Evolutionary conservation across 2,113 vertebrate species (phyloP).

Genomic region (Cavia aperea): DNA sequence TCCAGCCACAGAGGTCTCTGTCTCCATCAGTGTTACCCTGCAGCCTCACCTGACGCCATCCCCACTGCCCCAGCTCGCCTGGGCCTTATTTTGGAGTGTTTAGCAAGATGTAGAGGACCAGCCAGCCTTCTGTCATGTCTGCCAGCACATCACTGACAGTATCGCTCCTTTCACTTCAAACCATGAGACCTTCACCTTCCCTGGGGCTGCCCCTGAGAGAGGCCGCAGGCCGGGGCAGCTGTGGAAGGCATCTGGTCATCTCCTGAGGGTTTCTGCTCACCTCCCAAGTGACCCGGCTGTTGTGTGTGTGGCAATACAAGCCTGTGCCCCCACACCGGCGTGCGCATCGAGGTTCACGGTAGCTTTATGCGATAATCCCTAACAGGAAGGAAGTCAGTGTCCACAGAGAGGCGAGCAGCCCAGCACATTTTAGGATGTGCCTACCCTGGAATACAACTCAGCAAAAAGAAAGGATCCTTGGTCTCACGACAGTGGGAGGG

Average conservation of each 20-base stretch:
- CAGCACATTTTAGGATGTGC: not conserved
- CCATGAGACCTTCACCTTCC: not conserved
- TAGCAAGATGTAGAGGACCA: not conserved
- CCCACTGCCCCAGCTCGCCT: not conserved
- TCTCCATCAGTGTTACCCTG: not conserved
- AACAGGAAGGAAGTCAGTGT: not conserved
- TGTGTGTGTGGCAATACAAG: not conserved
- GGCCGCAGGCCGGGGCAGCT: not conserved
- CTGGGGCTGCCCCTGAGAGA: not conserved
- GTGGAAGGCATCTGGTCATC: not conserved
- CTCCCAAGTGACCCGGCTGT: not conserved
- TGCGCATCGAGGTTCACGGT: not conserved
- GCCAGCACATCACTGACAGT: not conserved
- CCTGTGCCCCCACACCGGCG: not conserved
- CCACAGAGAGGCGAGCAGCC: not conserved
- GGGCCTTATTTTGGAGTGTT: not conserved
- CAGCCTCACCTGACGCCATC: not conserved
- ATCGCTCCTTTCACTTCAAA: not conserved
- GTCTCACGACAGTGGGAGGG: not conserved
- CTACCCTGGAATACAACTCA: not conserved
- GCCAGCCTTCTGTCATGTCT: not conserved
- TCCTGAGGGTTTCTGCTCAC: not conserved
- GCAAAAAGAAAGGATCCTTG: not conserved
- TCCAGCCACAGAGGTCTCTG: not conserved
- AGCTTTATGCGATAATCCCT: not conserved